phyloP scores from a whole-genome alignment of 2,113 vertebrate species.

The Bubo bubo region DNA sequence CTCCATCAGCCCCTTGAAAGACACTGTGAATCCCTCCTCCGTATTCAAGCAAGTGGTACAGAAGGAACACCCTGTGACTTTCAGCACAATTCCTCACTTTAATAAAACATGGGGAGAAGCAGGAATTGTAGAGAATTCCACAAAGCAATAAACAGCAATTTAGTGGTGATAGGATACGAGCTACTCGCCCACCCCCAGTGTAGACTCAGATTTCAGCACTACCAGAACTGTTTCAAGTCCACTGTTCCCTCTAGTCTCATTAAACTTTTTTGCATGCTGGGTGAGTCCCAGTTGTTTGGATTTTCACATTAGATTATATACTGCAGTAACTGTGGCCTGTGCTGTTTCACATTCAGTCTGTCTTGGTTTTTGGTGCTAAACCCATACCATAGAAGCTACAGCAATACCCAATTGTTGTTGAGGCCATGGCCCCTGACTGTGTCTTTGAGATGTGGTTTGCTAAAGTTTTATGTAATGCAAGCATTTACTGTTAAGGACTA shows the following conservation, averaged over 20 bases:
- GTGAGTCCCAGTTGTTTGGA: constrained; percentile 18
- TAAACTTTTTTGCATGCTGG: neutral
- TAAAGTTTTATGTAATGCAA: neutral
- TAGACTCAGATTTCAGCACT: constrained; percentile 12
- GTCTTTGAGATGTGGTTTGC: neutral
- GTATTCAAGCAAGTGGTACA: neutral
- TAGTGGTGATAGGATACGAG: neutral
- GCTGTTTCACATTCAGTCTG: neutral
- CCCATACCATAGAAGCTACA: neutral
- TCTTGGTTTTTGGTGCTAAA: neutral
- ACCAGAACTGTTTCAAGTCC: neutral
- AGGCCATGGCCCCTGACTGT: neutral
- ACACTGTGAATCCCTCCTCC: neutral
- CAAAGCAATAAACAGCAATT: constrained; percentile 17
- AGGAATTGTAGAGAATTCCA: constrained; percentile 23
- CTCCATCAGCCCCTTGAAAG: neutral
- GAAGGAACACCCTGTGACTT: neutral
- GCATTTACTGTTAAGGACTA: neutral
- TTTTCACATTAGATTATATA: constrained; percentile 20
- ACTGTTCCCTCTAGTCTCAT: neutral
- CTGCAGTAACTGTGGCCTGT: neutral
- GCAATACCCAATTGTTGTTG: neutral
- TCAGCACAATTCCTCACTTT: neutral
- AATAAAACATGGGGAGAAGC: constrained; percentile 23
- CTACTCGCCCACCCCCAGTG: neutral